These are phyloP conservation scores for Phalera bucephala DNA, from an alignment of 2,888 invertebrate species.

Conservation along the genomic window DNA sequence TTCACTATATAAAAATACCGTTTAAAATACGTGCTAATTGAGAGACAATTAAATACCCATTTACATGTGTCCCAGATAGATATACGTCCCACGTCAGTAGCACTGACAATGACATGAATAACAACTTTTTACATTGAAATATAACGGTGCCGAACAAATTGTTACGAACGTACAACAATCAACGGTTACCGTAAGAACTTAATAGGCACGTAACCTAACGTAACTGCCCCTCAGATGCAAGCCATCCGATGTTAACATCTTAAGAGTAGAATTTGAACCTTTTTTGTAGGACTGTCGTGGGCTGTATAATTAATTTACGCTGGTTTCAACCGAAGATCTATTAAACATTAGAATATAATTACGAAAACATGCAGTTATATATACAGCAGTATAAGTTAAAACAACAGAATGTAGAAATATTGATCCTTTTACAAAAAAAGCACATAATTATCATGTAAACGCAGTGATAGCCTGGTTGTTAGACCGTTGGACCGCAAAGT, in stretches of 20 bases:
- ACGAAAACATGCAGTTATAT: too few species aligned
- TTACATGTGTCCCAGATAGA: constrained; percentile 1
- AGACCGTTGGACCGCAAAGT: too few species aligned
- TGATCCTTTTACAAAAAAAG: too few species aligned
- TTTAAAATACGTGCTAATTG: constrained; percentile 3
- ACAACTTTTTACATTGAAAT: constrained; percentile 43
- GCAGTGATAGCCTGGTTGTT: too few species aligned
- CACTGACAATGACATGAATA: constrained; percentile 40
- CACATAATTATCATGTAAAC: too few species aligned
- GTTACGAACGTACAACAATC: constrained; percentile 31
- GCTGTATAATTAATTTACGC: too few species aligned
- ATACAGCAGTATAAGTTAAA: too few species aligned
- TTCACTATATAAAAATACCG: too few species aligned
- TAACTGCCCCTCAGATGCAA: constrained; percentile 2
- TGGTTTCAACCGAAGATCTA: too few species aligned
- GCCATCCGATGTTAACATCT: background rate
- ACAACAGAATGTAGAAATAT: too few species aligned
- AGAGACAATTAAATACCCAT: background rate
- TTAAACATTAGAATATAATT: too few species aligned
- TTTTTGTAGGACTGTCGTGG: too few species aligned
- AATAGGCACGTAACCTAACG: constrained; percentile 41
- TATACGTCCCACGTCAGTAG: background rate
- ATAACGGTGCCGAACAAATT: constrained; percentile 43
- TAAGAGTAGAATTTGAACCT: constrained; percentile 6
- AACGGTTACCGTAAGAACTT: constrained; percentile 34